phyloP scores from a whole-genome alignment of 2,888 invertebrate species.

The Athripsodes cinereus region DNA sequence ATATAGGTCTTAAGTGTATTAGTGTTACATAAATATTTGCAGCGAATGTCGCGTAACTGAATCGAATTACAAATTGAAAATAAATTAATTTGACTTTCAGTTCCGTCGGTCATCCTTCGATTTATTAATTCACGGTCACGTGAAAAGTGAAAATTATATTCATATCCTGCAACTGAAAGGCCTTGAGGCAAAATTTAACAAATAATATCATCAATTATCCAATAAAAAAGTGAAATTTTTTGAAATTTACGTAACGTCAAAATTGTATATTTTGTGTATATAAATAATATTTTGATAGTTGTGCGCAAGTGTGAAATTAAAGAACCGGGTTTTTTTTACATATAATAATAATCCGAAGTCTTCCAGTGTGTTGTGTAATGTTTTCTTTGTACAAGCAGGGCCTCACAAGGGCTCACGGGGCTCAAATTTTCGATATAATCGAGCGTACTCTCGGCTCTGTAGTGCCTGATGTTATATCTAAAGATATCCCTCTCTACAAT shows the following conservation, averaged over 20 bases:
- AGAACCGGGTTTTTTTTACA: background rate
- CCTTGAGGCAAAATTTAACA: too few relatives aligned
- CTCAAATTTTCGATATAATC: conserved; percentile 14
- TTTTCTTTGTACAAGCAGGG: conserved; percentile 21
- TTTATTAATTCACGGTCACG: too few relatives aligned
- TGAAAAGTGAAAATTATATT: too few relatives aligned
- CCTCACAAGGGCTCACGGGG: conserved; percentile 8
- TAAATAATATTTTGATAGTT: background rate
- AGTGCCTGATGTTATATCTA: conserved; percentile 57
- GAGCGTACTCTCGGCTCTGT: conserved; percentile 55
- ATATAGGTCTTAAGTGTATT: too few relatives aligned
- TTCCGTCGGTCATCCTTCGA: too few relatives aligned
- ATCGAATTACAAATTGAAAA: too few relatives aligned
- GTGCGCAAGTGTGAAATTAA: conserved; percentile 8
- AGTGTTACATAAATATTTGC: too few relatives aligned
- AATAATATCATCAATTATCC: background rate
- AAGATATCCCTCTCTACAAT: conserved; percentile 66
- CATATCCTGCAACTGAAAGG: too few relatives aligned
- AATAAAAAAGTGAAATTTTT: background rate
- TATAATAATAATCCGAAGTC: background rate
- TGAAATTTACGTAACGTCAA: background rate
- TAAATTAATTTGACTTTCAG: too few relatives aligned
- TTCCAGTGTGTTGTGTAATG: conserved; percentile 11
- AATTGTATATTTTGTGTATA: background rate
- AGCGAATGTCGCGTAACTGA: too few relatives aligned